phyloP scores from a whole-genome alignment of 2,888 invertebrate genomes.

The Nymphalis c-album region DNA sequence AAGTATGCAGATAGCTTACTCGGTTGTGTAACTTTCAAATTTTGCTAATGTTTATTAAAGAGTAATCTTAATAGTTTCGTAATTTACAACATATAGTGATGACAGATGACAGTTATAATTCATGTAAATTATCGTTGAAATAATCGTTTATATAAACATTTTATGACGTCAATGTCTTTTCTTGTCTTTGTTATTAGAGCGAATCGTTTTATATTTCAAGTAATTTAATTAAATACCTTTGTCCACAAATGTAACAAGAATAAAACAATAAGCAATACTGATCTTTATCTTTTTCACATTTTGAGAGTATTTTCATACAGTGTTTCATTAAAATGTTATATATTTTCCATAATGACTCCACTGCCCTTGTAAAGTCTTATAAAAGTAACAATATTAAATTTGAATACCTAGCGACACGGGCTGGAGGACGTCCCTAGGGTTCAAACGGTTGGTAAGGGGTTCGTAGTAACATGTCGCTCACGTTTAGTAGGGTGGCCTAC shows the following conservation, averaged over 20 bases:
- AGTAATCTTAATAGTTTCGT: conserved; percentile 29
- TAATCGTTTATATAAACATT: background rate
- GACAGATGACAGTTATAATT: no score
- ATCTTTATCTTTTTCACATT: no score
- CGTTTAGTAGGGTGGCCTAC: conserved; percentile 45
- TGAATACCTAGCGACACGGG: conserved; percentile 63
- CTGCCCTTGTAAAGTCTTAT: conserved; percentile 75
- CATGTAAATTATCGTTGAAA: background rate
- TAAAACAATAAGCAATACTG: no score
- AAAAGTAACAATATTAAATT: conserved; percentile 78
- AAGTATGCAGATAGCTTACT: conserved; percentile 34
- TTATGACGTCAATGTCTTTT: background rate
- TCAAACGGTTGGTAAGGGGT: conserved; percentile 39
- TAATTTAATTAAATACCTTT: no score
- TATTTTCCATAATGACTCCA: conserved; percentile 47
- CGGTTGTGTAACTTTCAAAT: conserved; percentile 36
- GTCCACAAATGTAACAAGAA: no score
- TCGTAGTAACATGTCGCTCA: conserved; percentile 54
- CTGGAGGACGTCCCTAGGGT: conserved; percentile 28
- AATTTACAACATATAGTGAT: conserved; percentile 15
- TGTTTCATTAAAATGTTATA: conserved; percentile 21
- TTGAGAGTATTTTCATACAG: no score
- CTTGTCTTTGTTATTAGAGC: background rate
- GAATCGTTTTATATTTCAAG: no score
- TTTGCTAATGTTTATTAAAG: conserved; percentile 30